Evolutionary conservation across 2,113 vertebrate genomes (phyloP).

Genomic region (Dasyprocta punctata): DNA sequence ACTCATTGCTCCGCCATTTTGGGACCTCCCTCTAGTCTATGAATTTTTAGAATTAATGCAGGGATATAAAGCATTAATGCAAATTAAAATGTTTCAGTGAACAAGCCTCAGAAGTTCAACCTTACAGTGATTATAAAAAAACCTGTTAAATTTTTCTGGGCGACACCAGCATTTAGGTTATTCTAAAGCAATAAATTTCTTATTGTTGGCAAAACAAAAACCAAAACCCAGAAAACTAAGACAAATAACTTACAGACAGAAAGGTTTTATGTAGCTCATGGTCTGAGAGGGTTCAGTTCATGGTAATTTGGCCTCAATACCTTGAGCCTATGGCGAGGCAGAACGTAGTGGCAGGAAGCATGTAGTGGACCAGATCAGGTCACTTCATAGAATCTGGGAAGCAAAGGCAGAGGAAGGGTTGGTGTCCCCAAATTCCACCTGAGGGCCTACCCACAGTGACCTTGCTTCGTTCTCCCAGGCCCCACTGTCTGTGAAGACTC

Average conservation of each 20-base stretch:
- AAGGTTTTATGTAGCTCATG: background rate
- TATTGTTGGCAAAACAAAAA: background rate
- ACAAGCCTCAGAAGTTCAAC: background rate
- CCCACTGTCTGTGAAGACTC: background rate
- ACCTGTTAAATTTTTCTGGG: conserved; percentile 90
- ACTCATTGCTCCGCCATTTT: too few species aligned
- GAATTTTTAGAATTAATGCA: background rate
- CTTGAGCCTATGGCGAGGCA: background rate
- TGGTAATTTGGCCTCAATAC: background rate
- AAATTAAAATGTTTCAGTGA: background rate
- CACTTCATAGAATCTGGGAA: background rate
- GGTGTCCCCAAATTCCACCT: background rate
- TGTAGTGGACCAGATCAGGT: background rate
- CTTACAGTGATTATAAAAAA: conserved; percentile 72
- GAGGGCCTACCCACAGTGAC: background rate
- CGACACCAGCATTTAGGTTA: conserved; percentile 91
- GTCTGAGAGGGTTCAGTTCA: background rate
- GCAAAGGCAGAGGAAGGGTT: background rate
- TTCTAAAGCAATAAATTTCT: conserved; percentile 27
- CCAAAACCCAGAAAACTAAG: too few species aligned
- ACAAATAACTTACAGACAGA: background rate
- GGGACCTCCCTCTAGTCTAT: background rate
- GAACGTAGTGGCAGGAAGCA: background rate
- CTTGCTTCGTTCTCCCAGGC: background rate
- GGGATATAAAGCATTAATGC: background rate